Percentiles rank a stretch among this genome's conserved stretches.
Conservation (phyloP, 1,140 invertebrate species). For the Mamestra configurata region DNA sequence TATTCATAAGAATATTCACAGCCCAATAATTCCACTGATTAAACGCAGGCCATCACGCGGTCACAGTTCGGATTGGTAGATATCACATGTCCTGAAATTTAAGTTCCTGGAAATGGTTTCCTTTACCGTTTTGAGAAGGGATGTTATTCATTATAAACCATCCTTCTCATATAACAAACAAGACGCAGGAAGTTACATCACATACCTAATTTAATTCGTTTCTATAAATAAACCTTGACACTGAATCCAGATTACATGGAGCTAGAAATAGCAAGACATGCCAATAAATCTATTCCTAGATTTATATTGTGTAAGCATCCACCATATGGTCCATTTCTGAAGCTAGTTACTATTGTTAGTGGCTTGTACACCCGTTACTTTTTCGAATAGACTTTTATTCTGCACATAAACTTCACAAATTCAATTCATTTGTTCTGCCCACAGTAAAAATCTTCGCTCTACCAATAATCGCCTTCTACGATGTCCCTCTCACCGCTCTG, state of each 20-base stretch:
- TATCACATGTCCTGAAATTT: too few relatives aligned
- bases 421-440: too few relatives aligned
- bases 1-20: too few relatives aligned
- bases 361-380: neutral
- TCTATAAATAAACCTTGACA: slow-evolving; percentile 17
- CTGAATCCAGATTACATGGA: slow-evolving; percentile 1
- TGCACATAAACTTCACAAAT: neutral
- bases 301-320: slow-evolving; percentile 1
- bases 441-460: too few relatives aligned
- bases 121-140: too few relatives aligned
- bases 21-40: too few relatives aligned
- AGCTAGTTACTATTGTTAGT: neutral
- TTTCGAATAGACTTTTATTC: slow-evolving; percentile 4
- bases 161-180: neutral
- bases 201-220: neutral
- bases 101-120: too few relatives aligned
- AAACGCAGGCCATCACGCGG: too few relatives aligned
- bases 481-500: too few relatives aligned
- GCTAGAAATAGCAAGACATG: neutral
- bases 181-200: neutral
- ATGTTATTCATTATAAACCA: too few relatives aligned
- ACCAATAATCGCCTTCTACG: too few relatives aligned
- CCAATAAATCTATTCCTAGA: slow-evolving; percentile 30
- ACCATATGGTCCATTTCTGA: slow-evolving; percentile 11
- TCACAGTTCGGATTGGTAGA: too few relatives aligned